Conservation (phyloP, 2,888 invertebrate species). For the Pediacus dermestoides region DNA sequence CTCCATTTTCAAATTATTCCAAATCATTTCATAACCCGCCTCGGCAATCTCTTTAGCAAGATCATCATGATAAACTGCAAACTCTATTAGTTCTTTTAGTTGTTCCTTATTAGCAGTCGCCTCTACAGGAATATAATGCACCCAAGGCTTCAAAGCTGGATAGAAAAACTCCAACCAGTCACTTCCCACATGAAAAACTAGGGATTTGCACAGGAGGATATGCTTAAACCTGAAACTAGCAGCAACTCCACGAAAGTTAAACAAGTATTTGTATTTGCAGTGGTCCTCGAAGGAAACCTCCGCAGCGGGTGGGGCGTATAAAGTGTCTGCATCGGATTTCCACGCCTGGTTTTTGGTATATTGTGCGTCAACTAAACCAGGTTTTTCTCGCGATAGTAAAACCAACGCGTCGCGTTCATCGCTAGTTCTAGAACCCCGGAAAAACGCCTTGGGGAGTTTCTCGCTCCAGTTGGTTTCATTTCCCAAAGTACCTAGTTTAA, state of each 20-base stretch:
- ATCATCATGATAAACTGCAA: constrained; percentile 71
- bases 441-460: constrained; percentile 74
- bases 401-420: constrained; percentile 85
- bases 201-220: constrained; percentile 85
- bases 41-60: constrained; percentile 75
- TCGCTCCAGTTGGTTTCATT: constrained; percentile 71
- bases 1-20: constrained; percentile 75
- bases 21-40: constrained; percentile 78
- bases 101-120: constrained; percentile 63
- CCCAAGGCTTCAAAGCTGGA: constrained; percentile 84
- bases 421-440: constrained; percentile 92
- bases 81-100: constrained; percentile 69
- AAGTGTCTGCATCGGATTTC: constrained; percentile 90
- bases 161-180: constrained; percentile 97
- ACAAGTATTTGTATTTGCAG: constrained; percentile 89
- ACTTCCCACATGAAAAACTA: constrained; percentile 91
- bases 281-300: constrained; percentile 89
- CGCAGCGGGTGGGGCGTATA: constrained; percentile 75
- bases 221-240: constrained; percentile 97
- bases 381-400: constrained; percentile 69
- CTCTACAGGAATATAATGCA: constrained; percentile 87
- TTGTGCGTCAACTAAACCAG: constrained; percentile 82
- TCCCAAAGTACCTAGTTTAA: constrained; percentile 55
- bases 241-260: constrained; percentile 95
- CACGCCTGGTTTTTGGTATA: constrained; percentile 99